phyloP scores from a whole-genome alignment of 1,140 invertebrate genomes.

The Cyrtorhinus lividipennis region DNA sequence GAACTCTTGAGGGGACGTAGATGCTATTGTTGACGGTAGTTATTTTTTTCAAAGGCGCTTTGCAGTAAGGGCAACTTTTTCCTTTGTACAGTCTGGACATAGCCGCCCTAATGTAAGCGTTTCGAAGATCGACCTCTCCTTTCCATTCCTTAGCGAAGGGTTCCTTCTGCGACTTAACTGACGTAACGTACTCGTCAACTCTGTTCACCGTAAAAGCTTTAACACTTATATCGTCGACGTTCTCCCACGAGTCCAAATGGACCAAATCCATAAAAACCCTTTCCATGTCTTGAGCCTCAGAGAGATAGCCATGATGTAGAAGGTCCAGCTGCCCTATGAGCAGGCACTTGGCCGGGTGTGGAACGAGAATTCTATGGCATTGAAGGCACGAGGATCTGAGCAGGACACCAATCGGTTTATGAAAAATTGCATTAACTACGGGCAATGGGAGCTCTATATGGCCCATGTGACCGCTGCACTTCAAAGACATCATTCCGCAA shows the following conservation, averaged over 20 bases:
- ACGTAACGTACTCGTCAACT: not conserved
- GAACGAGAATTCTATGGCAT: conserved; percentile 55
- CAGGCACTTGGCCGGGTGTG: conserved; percentile 42
- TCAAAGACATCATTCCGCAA: conserved; percentile 49
- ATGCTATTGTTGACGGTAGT: conserved; percentile 28
- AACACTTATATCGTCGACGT: not conserved
- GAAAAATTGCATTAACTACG: conserved; percentile 84
- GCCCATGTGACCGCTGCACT: conserved; percentile 88
- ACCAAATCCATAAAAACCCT: conserved; percentile 16
- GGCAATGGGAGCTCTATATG: conserved; percentile 84
- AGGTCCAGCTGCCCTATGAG: conserved; percentile 59
- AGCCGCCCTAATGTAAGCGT: conserved; percentile 39
- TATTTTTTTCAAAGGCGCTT: conserved; percentile 36
- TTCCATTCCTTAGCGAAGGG: conserved; percentile 26
- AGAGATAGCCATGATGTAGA: conserved; percentile 56
- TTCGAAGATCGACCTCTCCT: conserved; percentile 27
- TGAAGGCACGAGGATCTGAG: conserved; percentile 52
- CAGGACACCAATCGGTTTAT: conserved; percentile 51
- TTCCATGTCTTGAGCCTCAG: conserved; percentile 51
- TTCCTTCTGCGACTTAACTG: not conserved
- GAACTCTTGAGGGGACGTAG: conserved; percentile 25
- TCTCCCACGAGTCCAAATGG: not conserved
- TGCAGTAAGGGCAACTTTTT: conserved; percentile 49
- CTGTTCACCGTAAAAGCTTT: not conserved
- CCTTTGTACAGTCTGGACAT: conserved; percentile 37